These are phyloP conservation scores for Mallotus villosus DNA, from an alignment of 2,797 vertebrate species.

Conservation along the genomic window DNA sequence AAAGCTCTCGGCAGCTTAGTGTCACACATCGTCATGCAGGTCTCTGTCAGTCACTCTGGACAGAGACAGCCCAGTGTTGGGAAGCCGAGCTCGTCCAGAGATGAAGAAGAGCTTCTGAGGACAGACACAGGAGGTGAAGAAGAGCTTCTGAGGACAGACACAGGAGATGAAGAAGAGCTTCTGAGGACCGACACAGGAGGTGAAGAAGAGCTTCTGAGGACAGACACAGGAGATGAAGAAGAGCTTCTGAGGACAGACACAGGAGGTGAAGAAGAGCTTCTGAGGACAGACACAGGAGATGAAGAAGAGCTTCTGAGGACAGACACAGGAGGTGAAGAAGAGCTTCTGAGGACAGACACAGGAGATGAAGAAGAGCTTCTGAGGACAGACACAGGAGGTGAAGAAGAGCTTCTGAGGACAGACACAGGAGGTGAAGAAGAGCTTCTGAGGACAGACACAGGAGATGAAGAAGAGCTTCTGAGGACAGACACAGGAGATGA, in stretches of 20 bases:
- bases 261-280: conserved; percentile 81
- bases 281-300: too few relatives aligned
- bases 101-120: conserved; percentile 72
- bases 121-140: conserved; percentile 65
- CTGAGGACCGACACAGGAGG: conserved; percentile 59
- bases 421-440: too few relatives aligned
- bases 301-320: too few relatives aligned
- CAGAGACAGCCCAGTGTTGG: conserved; percentile 86
- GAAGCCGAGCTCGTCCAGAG: conserved; percentile 95
- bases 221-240: too few relatives aligned
- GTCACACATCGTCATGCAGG: conserved; percentile 97
- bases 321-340: conserved; percentile 87
- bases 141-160: conserved; percentile 69
- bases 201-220: conserved; percentile 69
- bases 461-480: conserved; percentile 77
- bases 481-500: too few relatives aligned
- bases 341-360: conserved; percentile 17
- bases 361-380: too few relatives aligned
- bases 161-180: conserved; percentile 82
- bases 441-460: conserved; percentile 85
- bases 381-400: conserved; percentile 86
- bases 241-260: conserved; percentile 82
- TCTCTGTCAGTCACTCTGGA: conserved; percentile 91
- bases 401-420: conserved; percentile 61
- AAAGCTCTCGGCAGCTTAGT: conserved; percentile 91